Percentiles rank a stretch among this genome's conserved stretches.
These are phyloP conservation scores for Phthorimaea operculella DNA, from an alignment of 1,140 invertebrate species.

Conservation along the genomic window DNA sequence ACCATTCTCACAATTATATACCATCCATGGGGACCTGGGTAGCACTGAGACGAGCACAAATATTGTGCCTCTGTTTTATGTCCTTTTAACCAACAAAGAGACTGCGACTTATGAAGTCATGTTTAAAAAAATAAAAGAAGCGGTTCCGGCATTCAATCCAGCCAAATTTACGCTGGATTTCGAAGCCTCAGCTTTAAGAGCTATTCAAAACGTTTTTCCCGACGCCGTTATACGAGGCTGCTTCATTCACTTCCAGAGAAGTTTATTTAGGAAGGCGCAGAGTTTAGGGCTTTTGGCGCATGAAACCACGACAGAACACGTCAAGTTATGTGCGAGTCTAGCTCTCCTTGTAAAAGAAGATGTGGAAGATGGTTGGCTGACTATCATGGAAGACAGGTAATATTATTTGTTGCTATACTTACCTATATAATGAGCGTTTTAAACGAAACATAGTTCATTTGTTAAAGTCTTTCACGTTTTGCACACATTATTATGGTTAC, in stretches of 20 bases:
- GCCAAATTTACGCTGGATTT: constrained; percentile 1
- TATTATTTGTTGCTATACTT: no score
- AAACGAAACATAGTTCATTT: no score
- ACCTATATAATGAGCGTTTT: no score
- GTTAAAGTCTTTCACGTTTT: no score
- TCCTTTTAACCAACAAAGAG: neutral
- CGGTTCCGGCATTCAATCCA: neutral
- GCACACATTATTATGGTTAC: no score
- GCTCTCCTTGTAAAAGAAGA: neutral
- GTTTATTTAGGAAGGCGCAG: neutral
- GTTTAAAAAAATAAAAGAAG: neutral
- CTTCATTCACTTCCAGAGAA: neutral
- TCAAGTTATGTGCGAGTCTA: neutral
- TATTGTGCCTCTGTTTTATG: constrained; percentile 6
- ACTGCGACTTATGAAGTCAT: neutral
- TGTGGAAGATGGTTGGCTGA: constrained; percentile 1
- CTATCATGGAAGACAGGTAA: no score
- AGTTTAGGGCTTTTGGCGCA: neutral
- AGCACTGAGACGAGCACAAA: constrained; percentile 1
- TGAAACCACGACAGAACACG: neutral
- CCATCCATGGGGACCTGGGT: constrained; percentile 13
- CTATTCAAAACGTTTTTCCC: neutral
- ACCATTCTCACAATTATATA: constrained; percentile 13
- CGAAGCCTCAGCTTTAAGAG: neutral
- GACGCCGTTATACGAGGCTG: neutral